These are phyloP conservation scores for Anorthoa munda DNA, from an alignment of 2,888 invertebrate species.

Conservation along the genomic window DNA sequence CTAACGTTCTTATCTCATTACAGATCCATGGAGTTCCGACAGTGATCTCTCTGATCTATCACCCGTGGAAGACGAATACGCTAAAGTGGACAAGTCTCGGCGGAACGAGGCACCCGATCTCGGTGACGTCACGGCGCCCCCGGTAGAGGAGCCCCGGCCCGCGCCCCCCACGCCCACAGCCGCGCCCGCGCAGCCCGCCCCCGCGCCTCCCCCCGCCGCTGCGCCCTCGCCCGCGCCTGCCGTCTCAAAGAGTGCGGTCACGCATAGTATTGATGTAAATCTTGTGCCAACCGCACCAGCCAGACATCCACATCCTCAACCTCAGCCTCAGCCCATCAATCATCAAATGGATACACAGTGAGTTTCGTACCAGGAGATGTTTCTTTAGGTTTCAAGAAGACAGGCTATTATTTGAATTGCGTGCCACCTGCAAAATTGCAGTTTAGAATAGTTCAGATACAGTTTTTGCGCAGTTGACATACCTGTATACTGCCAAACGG, in stretches of 20 bases:
- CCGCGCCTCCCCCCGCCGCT: slow-evolving; percentile 55
- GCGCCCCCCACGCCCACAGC: slow-evolving; percentile 32
- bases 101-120: slow-evolving; percentile 86
- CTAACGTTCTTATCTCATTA: slow-evolving; percentile 9
- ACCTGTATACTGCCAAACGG: too few species aligned
- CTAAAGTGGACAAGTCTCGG: slow-evolving; percentile 86
- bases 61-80: slow-evolving; percentile 93
- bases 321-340: slow-evolving; percentile 35
- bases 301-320: slow-evolving; percentile 23
- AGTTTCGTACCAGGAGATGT: slow-evolving; percentile 17
- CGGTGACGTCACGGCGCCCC: slow-evolving; percentile 83
- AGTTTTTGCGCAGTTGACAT: too few species aligned
- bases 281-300: slow-evolving; percentile 25
- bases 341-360: slow-evolving; percentile 63
- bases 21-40: slow-evolving; percentile 95
- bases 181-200: slow-evolving; percentile 39
- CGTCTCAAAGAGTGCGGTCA: slow-evolving; percentile 40
- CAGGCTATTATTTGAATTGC: neutral
- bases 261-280: slow-evolving; percentile 35
- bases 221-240: slow-evolving; percentile 59
- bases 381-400: neutral
- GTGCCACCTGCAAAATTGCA: neutral
- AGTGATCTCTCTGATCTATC: slow-evolving; percentile 96
- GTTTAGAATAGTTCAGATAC: too few species aligned
- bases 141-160: slow-evolving; percentile 47